Percentiles rank a stretch among this genome's conserved stretches.
Evolutionary conservation across 2,113 vertebrate genomes (phyloP).

Genomic region (Larimichthys polyactis): DNA sequence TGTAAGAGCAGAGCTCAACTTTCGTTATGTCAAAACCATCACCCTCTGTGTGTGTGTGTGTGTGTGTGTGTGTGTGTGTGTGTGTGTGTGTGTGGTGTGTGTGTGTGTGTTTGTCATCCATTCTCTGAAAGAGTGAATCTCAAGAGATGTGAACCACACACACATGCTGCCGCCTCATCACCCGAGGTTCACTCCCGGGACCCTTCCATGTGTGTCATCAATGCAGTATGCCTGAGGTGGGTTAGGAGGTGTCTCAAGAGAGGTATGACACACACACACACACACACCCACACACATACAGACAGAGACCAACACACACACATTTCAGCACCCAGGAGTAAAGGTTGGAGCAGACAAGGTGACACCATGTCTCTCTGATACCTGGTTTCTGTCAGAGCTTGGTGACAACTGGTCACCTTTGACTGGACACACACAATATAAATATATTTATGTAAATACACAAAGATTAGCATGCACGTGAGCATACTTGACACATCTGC

Average conservation of each 20-base stretch:
- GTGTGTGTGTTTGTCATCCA: constrained; percentile 33
- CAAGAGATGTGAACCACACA: constrained; percentile 64
- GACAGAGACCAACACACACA: constrained; percentile 14
- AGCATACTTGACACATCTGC: constrained; percentile 17
- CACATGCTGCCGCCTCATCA: constrained; percentile 64
- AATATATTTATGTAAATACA: not conserved
- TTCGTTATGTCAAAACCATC: constrained; percentile 33
- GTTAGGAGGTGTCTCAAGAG: constrained; percentile 57
- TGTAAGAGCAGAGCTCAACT: constrained; percentile 56
- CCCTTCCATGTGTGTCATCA: constrained; percentile 61
- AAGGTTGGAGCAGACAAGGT: constrained; percentile 72
- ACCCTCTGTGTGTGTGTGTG: constrained; percentile 9
- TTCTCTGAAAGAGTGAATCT: constrained; percentile 52
- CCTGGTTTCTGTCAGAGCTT: constrained; percentile 69
- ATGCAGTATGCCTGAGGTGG: constrained; percentile 57
- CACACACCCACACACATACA: constrained; percentile 39
- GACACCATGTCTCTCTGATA: constrained; percentile 72
- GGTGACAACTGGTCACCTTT: constrained; percentile 72
- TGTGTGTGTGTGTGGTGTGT: constrained; percentile 3
- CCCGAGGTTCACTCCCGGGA: constrained; percentile 71
- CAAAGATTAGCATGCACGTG: constrained; percentile 2
- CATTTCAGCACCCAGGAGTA: constrained; percentile 33
- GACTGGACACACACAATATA: constrained; percentile 38
- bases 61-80: constrained; percentile 19
- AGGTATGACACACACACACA: constrained; percentile 38